These are phyloP conservation scores for Nannospalax galili DNA, from an alignment of 2,113 vertebrate genomes.

Conservation along the genomic window DNA sequence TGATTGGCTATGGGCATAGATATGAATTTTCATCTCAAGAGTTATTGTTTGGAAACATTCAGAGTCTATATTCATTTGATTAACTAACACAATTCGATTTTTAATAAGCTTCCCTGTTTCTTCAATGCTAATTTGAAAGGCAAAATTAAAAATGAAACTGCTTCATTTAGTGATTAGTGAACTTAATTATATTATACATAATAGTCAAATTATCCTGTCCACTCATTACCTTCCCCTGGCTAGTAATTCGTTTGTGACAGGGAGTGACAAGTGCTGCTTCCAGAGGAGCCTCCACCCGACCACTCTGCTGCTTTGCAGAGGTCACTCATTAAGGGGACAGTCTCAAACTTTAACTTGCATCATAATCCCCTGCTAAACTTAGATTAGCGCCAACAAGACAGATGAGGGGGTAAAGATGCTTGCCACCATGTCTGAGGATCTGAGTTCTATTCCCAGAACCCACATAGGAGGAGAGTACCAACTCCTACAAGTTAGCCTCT, in stretches of 20 bases:
- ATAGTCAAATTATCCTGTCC: not conserved
- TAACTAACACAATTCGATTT: not conserved
- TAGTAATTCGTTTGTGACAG: not conserved
- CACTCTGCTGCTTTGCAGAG: not conserved
- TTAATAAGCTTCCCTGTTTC: not conserved
- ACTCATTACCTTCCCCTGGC: not conserved
- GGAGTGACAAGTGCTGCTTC: not conserved
- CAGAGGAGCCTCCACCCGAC: not conserved
- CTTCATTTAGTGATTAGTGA: not conserved
- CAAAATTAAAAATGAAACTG: not conserved
- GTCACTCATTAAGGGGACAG: too few relatives aligned
- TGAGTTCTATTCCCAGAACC: not conserved
- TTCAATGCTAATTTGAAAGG: not conserved
- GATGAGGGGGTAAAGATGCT: not conserved
- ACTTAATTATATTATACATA: not conserved
- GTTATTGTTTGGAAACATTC: not conserved
- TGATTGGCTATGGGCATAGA: not conserved
- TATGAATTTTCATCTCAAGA: not conserved
- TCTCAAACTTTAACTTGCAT: not conserved
- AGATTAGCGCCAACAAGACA: not conserved
- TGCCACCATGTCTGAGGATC: not conserved
- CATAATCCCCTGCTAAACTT: not conserved
- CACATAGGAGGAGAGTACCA: not conserved
- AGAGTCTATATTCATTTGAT: not conserved
- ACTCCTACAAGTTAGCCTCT: not conserved